Evolutionary conservation across 1,140 invertebrate species (phyloP).

Genomic region (Medauroidea extradentata): DNA sequence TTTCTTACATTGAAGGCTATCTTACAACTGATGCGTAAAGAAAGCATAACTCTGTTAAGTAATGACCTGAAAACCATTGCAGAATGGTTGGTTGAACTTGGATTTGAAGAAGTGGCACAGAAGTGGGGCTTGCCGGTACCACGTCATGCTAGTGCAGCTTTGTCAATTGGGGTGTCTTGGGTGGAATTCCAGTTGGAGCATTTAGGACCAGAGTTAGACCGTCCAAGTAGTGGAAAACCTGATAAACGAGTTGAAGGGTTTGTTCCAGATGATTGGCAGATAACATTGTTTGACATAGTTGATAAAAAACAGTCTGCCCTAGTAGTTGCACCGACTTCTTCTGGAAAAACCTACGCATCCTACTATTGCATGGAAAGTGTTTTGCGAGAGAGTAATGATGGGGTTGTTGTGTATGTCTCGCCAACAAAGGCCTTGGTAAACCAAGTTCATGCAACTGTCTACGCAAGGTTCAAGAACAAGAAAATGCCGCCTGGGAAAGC

Average conservation of each 20-base stretch:
- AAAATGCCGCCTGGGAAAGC: constrained; percentile 13
- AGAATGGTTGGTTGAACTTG: constrained; percentile 11
- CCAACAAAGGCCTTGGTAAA: constrained; percentile 28
- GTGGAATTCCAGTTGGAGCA: constrained; percentile 21
- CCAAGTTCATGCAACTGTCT: constrained; percentile 25
- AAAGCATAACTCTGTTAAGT: not conserved
- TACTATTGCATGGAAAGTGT: constrained; percentile 29
- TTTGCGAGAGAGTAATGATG: constrained; percentile 20
- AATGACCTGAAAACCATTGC: not conserved
- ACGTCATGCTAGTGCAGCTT: not conserved
- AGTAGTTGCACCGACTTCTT: constrained; percentile 26
- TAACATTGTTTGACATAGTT: constrained; percentile 20
- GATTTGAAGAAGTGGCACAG: constrained; percentile 15
- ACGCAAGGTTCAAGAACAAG: constrained; percentile 20
- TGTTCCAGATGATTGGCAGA: constrained; percentile 25
- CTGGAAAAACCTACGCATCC: constrained; percentile 28
- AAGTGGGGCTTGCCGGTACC: constrained; percentile 11
- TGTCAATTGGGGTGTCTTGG: constrained; percentile 6
- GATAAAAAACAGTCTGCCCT: constrained; percentile 23
- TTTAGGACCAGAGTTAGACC: constrained; percentile 19
- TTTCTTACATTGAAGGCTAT: constrained; percentile 1
- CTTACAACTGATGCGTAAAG: not conserved
- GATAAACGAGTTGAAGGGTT: constrained; percentile 21
- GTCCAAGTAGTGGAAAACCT: not conserved
- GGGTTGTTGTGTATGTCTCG: constrained; percentile 25